These are phyloP conservation scores for Oreochromis mossambicus DNA, from an alignment of 2,797 vertebrate genomes.

Conservation along the genomic window DNA sequence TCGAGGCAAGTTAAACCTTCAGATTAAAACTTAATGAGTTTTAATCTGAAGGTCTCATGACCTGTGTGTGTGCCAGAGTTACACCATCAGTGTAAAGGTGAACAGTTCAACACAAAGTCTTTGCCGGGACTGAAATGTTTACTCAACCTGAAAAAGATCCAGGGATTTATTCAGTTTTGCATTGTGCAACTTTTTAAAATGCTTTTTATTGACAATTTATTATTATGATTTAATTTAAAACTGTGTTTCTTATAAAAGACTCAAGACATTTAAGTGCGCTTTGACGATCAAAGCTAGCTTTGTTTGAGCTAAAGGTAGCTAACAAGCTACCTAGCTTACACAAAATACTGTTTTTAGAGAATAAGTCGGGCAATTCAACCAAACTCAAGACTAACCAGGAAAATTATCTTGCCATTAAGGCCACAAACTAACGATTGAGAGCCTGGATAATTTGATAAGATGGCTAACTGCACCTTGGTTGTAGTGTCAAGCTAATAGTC, in stretches of 20 bases:
- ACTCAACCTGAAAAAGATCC: neutral
- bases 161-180: neutral
- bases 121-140: neutral
- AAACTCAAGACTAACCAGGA: neutral
- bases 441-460: neutral
- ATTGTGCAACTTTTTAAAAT: neutral
- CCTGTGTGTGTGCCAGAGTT: neutral
- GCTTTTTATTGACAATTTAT: neutral
- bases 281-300: neutral
- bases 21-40: neutral
- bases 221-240: neutral
- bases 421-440: neutral
- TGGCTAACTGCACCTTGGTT: neutral
- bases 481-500: neutral
- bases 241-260: neutral
- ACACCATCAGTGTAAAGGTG: neutral
- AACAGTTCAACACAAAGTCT: neutral
- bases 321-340: neutral
- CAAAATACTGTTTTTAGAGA: neutral
- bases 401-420: neutral
- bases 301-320: neutral
- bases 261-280: neutral
- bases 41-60: conserved; percentile 43
- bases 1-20: conserved; percentile 2
- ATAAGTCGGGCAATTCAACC: neutral